Conservation (phyloP, 2,888 invertebrate genomes). For the Pristionchus entomophagus region DNA sequence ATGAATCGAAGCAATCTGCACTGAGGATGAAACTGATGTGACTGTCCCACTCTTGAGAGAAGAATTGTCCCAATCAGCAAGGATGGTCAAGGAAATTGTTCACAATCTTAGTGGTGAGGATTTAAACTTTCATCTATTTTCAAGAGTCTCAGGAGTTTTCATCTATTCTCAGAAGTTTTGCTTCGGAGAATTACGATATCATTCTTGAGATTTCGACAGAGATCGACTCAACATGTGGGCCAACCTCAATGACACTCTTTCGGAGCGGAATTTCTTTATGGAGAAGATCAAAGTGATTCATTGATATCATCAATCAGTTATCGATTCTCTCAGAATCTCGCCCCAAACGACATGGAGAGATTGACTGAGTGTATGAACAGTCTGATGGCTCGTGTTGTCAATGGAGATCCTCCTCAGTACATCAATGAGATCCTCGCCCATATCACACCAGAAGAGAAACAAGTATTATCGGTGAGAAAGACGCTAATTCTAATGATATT, state of each 20-base stretch:
- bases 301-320: not conserved
- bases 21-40: not conserved
- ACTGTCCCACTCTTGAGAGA: not conserved
- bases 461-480: not conserved
- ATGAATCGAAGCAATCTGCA: not conserved
- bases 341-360: not conserved
- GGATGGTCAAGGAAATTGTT: not conserved
- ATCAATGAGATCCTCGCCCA: not conserved
- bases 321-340: not conserved
- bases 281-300: conserved; percentile 54
- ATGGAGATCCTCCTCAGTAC: not conserved
- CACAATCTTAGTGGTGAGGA: not conserved
- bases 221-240: conserved; percentile 61
- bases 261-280: conserved; percentile 55
- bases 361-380: not conserved
- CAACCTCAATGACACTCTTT: conserved; percentile 57
- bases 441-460: not conserved
- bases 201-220: conserved; percentile 48
- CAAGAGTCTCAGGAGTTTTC: too few species aligned
- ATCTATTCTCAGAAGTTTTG: too few species aligned
- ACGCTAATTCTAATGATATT: not conserved
- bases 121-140: not conserved
- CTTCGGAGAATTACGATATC: not conserved
- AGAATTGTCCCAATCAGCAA: not conserved
- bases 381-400: not conserved